Evolutionary conservation across 2,888 invertebrate genomes (phyloP), one percentile per base, ranked within the genome.

Genomic region (Cantharis rufa): DNA sequence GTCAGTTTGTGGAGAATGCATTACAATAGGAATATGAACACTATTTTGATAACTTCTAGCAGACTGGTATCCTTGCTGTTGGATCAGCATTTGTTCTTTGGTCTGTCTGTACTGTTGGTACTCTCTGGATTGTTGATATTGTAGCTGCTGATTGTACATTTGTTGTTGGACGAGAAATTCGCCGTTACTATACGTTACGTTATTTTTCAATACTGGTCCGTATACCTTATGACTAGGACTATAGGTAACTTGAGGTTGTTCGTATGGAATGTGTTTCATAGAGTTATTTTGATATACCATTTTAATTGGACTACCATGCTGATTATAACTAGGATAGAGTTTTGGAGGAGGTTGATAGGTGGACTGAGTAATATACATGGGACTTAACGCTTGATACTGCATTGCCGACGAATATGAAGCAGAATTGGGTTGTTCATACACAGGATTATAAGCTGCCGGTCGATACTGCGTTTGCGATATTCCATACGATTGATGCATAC

Each of bases 401-500:
- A 86, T 79, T n/a, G 85, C 86, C 24, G 85, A 84, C 10, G 85
- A 81, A 70, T 86, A 86, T 15, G 83, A 80, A 15, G 78, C 70
- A 15, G 80, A 76, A 10, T 77, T 48, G n/a, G 78, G 79, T 15
- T 72, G 76, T 61, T 74, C 76, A 62, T 82, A 82, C 2, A 80
- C 78, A 9, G 82, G 80, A 63, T 75, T 77, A 71, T 82, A 83
- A 10, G 81, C 70, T 10, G 79, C 76, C 74, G 84, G 85, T 64
- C 84, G 79, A 72, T 85, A 85, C 18, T 83, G 78, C 10, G 82
- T 80, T 78, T 85, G 86, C 10, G 84, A 82, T 4, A 88, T 85
- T 62, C 87, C 88, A 81, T 88, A 88, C 10, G 86, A 83, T 81
- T 88, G 88, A 82, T 88, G 88, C 71, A 88, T 86, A 48, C 87